Percentiles rank a stretch among this genome's conserved stretches.
phyloP scores from a whole-genome alignment of 1,140 invertebrate genomes.

The Antheraea pernyi region DNA sequence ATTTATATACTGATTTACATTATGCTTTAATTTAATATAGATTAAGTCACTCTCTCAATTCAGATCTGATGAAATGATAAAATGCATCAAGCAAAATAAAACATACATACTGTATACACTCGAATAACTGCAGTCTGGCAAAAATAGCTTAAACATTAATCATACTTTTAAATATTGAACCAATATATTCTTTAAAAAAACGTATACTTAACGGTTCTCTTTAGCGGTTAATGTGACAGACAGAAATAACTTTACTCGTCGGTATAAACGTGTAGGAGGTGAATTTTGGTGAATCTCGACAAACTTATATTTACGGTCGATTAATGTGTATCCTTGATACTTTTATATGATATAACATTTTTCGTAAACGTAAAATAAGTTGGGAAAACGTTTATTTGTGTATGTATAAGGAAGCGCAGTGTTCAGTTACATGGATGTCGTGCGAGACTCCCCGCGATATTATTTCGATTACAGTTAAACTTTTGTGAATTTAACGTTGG shows the following conservation, averaged over 20 bases:
- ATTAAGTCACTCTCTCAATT: too few species aligned
- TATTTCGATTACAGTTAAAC: conserved; percentile 17
- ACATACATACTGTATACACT: too few species aligned
- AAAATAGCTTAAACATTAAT: too few species aligned
- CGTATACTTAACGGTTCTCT: conserved; percentile 57
- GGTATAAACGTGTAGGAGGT: conserved; percentile 44
- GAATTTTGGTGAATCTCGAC: conserved; percentile 38
- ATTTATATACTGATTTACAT: too few species aligned
- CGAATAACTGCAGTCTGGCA: too few species aligned
- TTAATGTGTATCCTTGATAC: background rate
- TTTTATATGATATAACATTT: background rate
- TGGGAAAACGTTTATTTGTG: conserved; percentile 27
- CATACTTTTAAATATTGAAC: too few species aligned
- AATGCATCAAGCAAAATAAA: too few species aligned
- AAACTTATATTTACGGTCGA: conserved; percentile 18
- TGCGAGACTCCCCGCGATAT: conserved; percentile 44
- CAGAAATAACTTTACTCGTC: conserved; percentile 59
- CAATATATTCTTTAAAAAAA: too few species aligned
- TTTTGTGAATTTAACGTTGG: background rate
- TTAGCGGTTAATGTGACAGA: conserved; percentile 52
- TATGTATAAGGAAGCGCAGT: conserved; percentile 50
- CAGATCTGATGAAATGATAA: too few species aligned
- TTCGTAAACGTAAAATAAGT: conserved; percentile 3
- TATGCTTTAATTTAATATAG: too few species aligned
- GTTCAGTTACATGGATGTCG: conserved; percentile 54